Evolutionary conservation across 2,888 invertebrate species (phyloP), one percentile per base, ranked within the genome.

Genomic region (Cosmia pyralina): DNA sequence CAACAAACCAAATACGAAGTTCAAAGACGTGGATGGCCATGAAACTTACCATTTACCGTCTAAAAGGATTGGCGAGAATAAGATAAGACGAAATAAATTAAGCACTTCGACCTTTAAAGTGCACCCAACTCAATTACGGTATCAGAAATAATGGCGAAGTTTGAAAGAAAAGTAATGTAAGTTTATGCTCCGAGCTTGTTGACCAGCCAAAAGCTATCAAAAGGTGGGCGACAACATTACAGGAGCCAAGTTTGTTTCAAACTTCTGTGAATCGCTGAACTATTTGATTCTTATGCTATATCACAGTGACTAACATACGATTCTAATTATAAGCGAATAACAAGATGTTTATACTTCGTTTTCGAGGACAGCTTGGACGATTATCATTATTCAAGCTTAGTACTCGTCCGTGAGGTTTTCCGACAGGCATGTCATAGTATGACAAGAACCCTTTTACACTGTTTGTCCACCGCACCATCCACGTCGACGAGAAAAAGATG

Each of bases 161-260:
- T 87, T 59, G 52, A 73, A 84, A 85, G 85, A 85, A 88, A 87
- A 84, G 83, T 86, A 90, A 89, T 88, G 85, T 83, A 87, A 87
- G 66, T 87, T 89, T 85, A 82, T 68, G 81, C 75, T 67, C 63
- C 44, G 64, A 83, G 82, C 86, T 86, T 81, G 84, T 73, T 77
- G 76, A 62, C 57, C 62, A 67, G 58, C 62, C 62, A 72, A 75
- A 76, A 85, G 81, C 81, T 72, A 87, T 81, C 77, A 77, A 86
- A 79, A 75, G 74, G 78, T 81, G 68, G 75, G 75, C 69, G 79
- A 77, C 72, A 71, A 76, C 70, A 65, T 77, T 72, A 66, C 34
- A 60, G 38, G 60, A 73, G 69, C 72, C 52, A 84, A 86, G 75
- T 79, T 82, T 74, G 63, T 63, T 77, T 67, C 28, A 62, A 81